A percentile compares a stretch with the other conserved stretches of the same genome.
These are phyloP conservation scores for Hirtodrosophila confusa DNA, from an alignment of 2,888 invertebrate genomes.

Conservation along the genomic window DNA sequence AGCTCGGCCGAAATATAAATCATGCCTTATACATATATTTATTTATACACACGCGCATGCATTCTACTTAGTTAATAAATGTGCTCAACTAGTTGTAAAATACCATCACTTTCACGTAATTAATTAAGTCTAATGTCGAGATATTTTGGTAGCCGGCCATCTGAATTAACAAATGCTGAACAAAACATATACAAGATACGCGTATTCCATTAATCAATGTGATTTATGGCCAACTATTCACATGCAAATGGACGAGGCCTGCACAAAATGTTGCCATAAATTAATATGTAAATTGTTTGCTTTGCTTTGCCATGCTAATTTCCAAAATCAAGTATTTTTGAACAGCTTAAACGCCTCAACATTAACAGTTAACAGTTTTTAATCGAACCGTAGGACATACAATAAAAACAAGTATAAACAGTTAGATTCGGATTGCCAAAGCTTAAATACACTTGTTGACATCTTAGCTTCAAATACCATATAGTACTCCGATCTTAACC, in stretches of 20 bases:
- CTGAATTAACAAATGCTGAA: conserved; percentile 45
- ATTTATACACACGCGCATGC: background rate
- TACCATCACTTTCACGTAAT: conserved; percentile 56
- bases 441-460: conserved; percentile 1
- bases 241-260: conserved; percentile 45
- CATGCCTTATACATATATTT: background rate
- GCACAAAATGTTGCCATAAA: conserved; percentile 39
- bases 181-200: conserved; percentile 17
- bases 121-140: conserved; percentile 49
- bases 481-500: too few relatives aligned
- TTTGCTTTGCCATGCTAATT: conserved; percentile 32
- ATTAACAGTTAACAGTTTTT: conserved; percentile 15
- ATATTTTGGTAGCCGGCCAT: conserved; percentile 49
- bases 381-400: conserved; percentile 9
- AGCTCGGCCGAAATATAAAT: background rate
- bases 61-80: background rate
- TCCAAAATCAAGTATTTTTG: conserved; percentile 25
- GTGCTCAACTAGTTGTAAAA: conserved; percentile 24
- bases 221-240: conserved; percentile 59
- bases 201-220: conserved; percentile 58
- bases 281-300: conserved; percentile 50
- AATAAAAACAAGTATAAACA: conserved; percentile 1
- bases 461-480: too few relatives aligned
- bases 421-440: background rate
- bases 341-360: conserved; percentile 16